Percentiles rank a stretch among this genome's conserved stretches.
phyloP scores from a whole-genome alignment of 2,888 invertebrate genomes.

The Plusia festucae region DNA sequence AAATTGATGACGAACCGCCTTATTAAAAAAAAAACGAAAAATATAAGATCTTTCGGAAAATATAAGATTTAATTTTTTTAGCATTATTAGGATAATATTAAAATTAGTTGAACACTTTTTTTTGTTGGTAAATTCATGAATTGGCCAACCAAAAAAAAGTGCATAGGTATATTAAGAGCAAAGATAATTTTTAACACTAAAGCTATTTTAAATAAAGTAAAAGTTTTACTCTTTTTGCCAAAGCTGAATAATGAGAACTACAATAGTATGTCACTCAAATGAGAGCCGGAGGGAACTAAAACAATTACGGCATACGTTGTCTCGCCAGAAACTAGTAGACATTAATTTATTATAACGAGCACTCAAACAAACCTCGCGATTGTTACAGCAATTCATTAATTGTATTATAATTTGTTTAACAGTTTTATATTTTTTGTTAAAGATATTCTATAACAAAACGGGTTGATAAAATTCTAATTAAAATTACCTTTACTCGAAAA shows the following conservation, averaged over 20 bases:
- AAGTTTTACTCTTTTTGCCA: not conserved
- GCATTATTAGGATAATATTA: no score
- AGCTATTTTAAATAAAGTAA: not conserved
- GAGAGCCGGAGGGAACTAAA: constrained; percentile 4
- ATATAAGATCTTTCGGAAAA: no score
- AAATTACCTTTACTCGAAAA: no score
- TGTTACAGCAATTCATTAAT: constrained; percentile 1
- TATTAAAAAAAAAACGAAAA: no score
- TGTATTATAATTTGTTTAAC: constrained; percentile 11
- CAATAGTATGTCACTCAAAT: not conserved
- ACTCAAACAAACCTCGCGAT: constrained; percentile 7
- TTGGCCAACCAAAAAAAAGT: no score
- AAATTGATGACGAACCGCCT: no score
- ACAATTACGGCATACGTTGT: constrained; percentile 2
- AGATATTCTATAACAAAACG: no score
- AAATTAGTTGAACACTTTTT: no score
- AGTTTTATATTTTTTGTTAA: not conserved
- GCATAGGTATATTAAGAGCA: not conserved
- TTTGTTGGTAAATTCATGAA: no score
- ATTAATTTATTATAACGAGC: constrained; percentile 11
- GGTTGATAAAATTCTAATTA: no score
- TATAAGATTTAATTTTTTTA: no score
- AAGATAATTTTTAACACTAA: not conserved
- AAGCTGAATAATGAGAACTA: not conserved
- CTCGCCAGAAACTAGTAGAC: not conserved